phyloP scores from a whole-genome alignment of 2,113 vertebrate genomes.

The Neogobius melanostomus region DNA sequence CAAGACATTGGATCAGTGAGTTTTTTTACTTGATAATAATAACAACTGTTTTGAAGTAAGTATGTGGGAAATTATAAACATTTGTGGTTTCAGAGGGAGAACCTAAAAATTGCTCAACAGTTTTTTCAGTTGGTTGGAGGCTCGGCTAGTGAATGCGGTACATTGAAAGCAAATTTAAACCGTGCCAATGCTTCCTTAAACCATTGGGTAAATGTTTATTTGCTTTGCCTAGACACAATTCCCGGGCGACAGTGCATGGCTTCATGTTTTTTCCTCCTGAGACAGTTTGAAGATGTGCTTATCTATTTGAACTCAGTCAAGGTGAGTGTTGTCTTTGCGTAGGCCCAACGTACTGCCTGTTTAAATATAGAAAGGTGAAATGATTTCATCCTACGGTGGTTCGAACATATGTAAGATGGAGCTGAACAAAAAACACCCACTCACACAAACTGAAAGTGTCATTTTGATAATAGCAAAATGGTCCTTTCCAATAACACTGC shows the following conservation, averaged over 20 bases:
- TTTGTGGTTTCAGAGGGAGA: conserved; percentile 81
- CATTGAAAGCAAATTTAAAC: conserved; percentile 25
- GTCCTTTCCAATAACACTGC: conserved; percentile 18
- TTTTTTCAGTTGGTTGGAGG: conserved; percentile 97
- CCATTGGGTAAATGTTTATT: conserved; percentile 10
- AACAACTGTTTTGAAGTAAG: background rate
- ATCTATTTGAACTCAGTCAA: conserved; percentile 98
- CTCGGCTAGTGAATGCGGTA: conserved; percentile 96
- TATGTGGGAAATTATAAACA: background rate
- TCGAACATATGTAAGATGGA: background rate
- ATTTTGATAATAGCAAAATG: conserved; percentile 18
- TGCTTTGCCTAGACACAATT: conserved; percentile 86
- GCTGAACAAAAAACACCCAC: conserved; percentile 23
- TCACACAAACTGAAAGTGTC: conserved; percentile 18
- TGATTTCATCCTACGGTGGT: conserved; percentile 6
- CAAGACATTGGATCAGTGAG: conserved; percentile 94
- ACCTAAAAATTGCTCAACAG: conserved; percentile 95
- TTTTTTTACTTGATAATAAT: conserved; percentile 38
- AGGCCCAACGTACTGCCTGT: background rate
- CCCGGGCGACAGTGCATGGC: conserved; percentile 98
- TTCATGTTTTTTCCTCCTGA: conserved; percentile 94
- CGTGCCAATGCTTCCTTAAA: background rate
- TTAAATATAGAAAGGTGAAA: conserved; percentile 3
- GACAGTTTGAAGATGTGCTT: conserved; percentile 93
- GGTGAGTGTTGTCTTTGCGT: conserved; percentile 69